Evolutionary conservation across 2,113 vertebrate species (phyloP), one percentile per base, ranked within the genome.

Genomic region (Saguinus imperator): DNA sequence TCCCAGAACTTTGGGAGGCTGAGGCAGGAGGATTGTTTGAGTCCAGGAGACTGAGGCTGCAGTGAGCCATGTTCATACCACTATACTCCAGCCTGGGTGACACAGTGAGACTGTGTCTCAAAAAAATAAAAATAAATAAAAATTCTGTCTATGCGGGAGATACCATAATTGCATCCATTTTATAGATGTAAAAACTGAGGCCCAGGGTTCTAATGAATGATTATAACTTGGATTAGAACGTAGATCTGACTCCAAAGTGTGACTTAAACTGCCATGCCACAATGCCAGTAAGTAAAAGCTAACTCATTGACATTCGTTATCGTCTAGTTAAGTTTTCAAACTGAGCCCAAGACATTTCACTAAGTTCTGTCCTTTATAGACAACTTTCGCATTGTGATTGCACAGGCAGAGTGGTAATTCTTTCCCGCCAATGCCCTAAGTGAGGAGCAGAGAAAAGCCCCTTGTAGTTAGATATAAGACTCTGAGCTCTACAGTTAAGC

Each of bases 251-350:
- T 64, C 32, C 61, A 89, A 86, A 57, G 16, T 68, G 37, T 94
- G 72, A 96, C 48, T 89, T 95, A 90, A 91, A 52, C 55, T 76
- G 6, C 18, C 40, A 13, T 50, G 17, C 17, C 45, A 91, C 21
- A 85, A 40, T 75, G 40, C 32, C 70, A 58, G 1, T 66, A 45
- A 64, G 45, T 61, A 66, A 85, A 91, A 73, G 52, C n/a, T n/a
- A 82, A 79, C 70, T 68, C 32, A 55, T 73, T 93, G 52, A 70
- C 7, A 66, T 37, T 43, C 35, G 8, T 48, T 87, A 57, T 27
- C 83, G 20, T 87, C 61, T 73, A n/a, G n/a, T 48, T 84, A 82
- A 64, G 5, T 20, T 92, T 97, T 89, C 58, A 73, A 48, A 85
- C 7, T 61, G 27, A 93, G 21, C 6, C 61, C 77, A 58, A 35